These are phyloP conservation scores for Galbula dea DNA, from an alignment of 2,113 vertebrate species.

Conservation along the genomic window DNA sequence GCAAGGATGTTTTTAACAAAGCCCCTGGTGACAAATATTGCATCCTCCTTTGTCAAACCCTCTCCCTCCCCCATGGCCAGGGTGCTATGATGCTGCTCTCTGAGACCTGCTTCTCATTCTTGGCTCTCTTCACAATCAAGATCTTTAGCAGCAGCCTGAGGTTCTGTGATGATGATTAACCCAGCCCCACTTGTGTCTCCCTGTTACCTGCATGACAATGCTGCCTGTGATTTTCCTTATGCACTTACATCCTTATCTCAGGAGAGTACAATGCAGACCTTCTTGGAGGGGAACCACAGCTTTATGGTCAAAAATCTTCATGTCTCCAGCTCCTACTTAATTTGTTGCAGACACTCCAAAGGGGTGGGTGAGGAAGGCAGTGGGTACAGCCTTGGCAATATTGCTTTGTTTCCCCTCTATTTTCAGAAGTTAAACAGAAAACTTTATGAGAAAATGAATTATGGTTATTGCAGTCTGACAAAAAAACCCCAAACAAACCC, in stretches of 20 bases:
- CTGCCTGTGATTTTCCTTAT: conserved; percentile 17
- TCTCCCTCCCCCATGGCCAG: background rate
- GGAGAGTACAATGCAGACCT: background rate
- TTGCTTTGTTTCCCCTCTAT: background rate
- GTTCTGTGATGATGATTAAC: background rate
- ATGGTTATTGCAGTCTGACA: background rate
- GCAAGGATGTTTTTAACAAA: background rate
- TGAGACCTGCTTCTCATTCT: background rate
- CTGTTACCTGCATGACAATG: conserved; percentile 15
- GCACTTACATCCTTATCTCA: background rate
- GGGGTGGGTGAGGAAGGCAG: background rate
- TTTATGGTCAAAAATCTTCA: background rate
- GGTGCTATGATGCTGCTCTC: background rate
- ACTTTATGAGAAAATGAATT: background rate
- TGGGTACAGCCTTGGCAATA: background rate
- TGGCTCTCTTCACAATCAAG: background rate
- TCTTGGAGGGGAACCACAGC: background rate
- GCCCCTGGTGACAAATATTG: background rate
- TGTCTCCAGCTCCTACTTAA: background rate
- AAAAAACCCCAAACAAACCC: background rate
- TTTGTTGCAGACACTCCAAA: background rate
- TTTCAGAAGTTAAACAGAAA: background rate
- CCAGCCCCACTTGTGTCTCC: background rate
- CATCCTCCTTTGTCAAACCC: background rate
- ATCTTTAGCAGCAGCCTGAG: background rate